phyloP scores from a whole-genome alignment of 2,888 invertebrate species.

The Baronia brevicornis region DNA sequence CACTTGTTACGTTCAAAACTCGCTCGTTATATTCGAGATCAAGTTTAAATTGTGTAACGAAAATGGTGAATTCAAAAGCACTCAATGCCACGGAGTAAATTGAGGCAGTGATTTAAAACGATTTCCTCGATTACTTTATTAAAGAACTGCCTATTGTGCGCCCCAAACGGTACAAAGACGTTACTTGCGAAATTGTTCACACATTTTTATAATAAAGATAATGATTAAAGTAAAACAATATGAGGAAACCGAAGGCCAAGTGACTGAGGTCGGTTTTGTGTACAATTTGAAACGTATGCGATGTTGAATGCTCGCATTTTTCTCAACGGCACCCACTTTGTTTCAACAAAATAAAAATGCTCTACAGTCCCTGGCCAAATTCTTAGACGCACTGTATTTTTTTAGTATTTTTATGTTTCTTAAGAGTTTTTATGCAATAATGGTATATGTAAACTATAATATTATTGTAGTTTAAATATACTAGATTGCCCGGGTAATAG shows the following conservation, averaged over 20 bases:
- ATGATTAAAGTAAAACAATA: slow-evolving; percentile 41
- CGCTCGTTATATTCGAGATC: slow-evolving; percentile 12
- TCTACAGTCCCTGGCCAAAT: too few relatives aligned
- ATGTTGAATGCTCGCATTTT: too few relatives aligned
- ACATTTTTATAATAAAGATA: slow-evolving; percentile 33
- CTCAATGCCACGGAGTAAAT: slow-evolving; percentile 19
- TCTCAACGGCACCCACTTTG: too few relatives aligned
- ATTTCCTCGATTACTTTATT: slow-evolving; percentile 13
- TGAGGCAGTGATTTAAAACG: slow-evolving; percentile 9
- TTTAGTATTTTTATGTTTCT: slow-evolving; percentile 6
- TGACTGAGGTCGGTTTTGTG: slow-evolving; percentile 18
- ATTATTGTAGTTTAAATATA: too few relatives aligned
- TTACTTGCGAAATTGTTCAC: slow-evolving; percentile 35
- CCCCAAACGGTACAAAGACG: slow-evolving; percentile 29
- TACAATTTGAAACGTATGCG: slow-evolving; percentile 5
- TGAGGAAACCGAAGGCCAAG: slow-evolving; percentile 35
- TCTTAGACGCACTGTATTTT: too few relatives aligned
- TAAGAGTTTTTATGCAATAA: background rate
- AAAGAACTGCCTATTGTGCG: slow-evolving; percentile 20
- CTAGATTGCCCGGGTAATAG: too few relatives aligned
- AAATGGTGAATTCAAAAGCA: slow-evolving; percentile 15
- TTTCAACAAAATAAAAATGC: too few relatives aligned
- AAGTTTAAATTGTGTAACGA: slow-evolving; percentile 16
- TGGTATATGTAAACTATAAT: too few relatives aligned
- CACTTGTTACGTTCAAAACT: too few relatives aligned